Conservation (phyloP, 2,113 vertebrate species). For the Carlito syrichta region DNA sequence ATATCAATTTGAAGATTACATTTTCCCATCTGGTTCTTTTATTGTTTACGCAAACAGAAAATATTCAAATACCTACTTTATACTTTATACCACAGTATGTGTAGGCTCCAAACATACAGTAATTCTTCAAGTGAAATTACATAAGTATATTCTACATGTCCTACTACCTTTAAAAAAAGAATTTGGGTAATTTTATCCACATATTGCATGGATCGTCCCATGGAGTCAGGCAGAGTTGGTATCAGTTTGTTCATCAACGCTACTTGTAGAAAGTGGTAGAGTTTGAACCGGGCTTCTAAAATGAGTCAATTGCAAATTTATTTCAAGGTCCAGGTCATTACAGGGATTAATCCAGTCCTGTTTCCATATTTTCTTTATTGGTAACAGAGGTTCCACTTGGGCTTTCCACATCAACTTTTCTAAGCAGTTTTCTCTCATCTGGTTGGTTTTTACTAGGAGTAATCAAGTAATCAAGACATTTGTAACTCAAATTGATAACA, state of each 20-base stretch:
- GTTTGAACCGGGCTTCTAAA: slow-evolving; percentile 81
- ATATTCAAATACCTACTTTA: not conserved
- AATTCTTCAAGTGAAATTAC: slow-evolving; percentile 28
- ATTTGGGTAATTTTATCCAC: not conserved
- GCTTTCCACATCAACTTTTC: slow-evolving; percentile 84
- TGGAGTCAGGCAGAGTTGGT: not conserved
- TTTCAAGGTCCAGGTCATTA: slow-evolving; percentile 84
- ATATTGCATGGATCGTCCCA: not conserved
- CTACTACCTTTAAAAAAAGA: not conserved
- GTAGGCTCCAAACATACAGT: not conserved
- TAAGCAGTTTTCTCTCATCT: slow-evolving; percentile 85
- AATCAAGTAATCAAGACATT: slow-evolving; percentile 76
- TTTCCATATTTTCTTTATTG: slow-evolving; percentile 86
- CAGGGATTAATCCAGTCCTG: slow-evolving; percentile 84
- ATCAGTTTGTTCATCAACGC: slow-evolving; percentile 81
- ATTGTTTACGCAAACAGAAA: not conserved
- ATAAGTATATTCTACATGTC: not conserved
- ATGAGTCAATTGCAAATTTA: slow-evolving; percentile 85
- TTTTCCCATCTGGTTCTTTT: slow-evolving; percentile 36
- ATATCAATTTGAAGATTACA: not conserved
- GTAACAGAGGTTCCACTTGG: slow-evolving; percentile 86
- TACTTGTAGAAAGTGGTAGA: slow-evolving; percentile 64
- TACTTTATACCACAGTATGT: not conserved
- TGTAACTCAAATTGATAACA: slow-evolving; percentile 52
- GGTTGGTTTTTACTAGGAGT: slow-evolving; percentile 80